phyloP scores from a whole-genome alignment of 2,797 vertebrate genomes.

The Menidia menidia region DNA sequence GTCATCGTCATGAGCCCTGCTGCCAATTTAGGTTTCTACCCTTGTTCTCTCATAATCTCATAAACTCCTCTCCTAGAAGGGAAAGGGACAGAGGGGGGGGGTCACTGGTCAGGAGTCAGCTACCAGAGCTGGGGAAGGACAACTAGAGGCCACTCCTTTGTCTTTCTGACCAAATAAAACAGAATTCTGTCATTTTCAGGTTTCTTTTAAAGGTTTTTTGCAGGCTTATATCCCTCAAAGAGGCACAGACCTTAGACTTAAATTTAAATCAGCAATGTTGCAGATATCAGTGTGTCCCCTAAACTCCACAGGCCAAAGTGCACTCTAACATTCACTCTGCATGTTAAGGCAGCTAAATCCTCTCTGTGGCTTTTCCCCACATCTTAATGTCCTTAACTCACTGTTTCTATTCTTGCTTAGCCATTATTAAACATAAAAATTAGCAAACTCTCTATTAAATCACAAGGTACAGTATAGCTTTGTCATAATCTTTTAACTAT shows the following conservation, averaged over 20 bases:
- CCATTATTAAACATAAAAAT: slow-evolving; percentile 2
- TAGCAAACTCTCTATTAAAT: slow-evolving; percentile 1
- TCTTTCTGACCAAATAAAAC: neutral
- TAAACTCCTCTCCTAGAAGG: slow-evolving; percentile 10
- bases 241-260: neutral
- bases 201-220: neutral
- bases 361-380: neutral
- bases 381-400: slow-evolving; percentile 2
- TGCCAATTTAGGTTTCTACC: slow-evolving; percentile 48
- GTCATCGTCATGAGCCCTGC: slow-evolving; percentile 49
- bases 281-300: neutral
- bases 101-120: slow-evolving; percentile 17
- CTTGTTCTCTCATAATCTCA: slow-evolving; percentile 18
- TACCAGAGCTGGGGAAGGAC: slow-evolving; percentile 7
- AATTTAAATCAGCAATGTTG: slow-evolving; percentile 10
- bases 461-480: neutral
- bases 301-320: neutral
- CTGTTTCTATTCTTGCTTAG: slow-evolving; percentile 2
- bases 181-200: neutral
- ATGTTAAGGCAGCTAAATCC: slow-evolving; percentile 9
- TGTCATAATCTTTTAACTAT: neutral
- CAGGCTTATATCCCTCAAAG: neutral
- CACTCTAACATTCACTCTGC: neutral
- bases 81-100: neutral
- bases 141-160: neutral